Evolutionary conservation across 2,113 vertebrate species (phyloP).

Genomic region (Gila orcuttii): DNA sequence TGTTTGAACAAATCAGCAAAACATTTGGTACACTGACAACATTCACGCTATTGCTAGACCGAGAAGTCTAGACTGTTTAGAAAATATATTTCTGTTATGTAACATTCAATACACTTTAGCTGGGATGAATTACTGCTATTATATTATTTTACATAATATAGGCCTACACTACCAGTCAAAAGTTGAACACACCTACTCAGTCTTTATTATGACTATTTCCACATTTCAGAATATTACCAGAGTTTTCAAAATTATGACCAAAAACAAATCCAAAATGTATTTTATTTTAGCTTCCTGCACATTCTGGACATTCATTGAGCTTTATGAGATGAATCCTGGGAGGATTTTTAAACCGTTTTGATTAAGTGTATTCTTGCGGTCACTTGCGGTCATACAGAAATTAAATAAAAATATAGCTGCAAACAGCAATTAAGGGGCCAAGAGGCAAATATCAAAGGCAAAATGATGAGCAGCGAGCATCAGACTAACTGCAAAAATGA

Average conservation of each 20-base stretch:
- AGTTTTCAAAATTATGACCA: neutral
- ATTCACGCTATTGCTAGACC: neutral
- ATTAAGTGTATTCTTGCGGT: too few relatives aligned
- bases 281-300: neutral
- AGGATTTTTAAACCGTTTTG: too few relatives aligned
- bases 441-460: too few relatives aligned
- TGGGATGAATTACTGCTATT: neutral
- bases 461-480: too few relatives aligned
- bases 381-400: neutral
- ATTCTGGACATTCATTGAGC: neutral
- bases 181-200: neutral
- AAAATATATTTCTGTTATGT: neutral
- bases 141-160: neutral
- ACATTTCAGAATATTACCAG: neutral
- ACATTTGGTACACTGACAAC: neutral
- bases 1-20: neutral
- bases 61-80: neutral
- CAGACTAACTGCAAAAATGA: too few relatives aligned
- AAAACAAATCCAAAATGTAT: neutral
- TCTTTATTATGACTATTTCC: neutral
- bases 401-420: too few relatives aligned
- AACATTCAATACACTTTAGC: neutral
- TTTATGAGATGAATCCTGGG: neutral
- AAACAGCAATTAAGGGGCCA: too few relatives aligned
- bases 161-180: neutral